phyloP scores from a whole-genome alignment of 2,797 vertebrate genomes.

The Molossus alvarezi region DNA sequence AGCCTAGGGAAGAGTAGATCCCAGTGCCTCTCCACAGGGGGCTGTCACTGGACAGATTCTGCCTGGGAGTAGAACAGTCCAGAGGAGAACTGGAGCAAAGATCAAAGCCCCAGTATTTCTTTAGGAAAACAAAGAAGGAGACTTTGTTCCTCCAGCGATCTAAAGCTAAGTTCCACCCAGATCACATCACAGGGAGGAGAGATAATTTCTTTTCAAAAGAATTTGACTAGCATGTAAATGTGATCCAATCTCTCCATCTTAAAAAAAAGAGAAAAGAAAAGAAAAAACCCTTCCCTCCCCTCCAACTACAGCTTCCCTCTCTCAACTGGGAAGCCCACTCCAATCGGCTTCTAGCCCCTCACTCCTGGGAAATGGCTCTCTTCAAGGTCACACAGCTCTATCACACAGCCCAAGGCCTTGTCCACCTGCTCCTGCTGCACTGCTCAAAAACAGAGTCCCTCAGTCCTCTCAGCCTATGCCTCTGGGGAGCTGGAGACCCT shows the following conservation, averaged over 20 bases:
- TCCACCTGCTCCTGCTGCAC: background rate
- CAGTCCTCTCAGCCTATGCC: background rate
- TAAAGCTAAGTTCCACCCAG: background rate
- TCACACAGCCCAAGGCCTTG: background rate
- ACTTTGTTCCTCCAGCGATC: background rate
- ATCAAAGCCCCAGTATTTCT: conserved; percentile 18
- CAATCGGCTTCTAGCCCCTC: background rate
- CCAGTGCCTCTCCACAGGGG: background rate
- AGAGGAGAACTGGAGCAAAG: background rate
- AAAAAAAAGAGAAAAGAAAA: background rate
- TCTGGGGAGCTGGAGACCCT: background rate
- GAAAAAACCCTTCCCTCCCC: background rate
- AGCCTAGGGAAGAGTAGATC: background rate
- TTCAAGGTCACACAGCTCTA: background rate
- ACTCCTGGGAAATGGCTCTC: background rate
- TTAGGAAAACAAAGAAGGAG: background rate
- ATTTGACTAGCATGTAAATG: conserved; percentile 28
- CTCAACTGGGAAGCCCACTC: background rate
- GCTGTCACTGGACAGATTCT: background rate
- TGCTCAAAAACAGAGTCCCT: background rate
- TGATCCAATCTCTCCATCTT: background rate
- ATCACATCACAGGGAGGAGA: background rate
- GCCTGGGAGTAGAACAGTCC: background rate
- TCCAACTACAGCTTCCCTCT: background rate
- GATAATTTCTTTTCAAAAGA: conserved; percentile 46